These are phyloP conservation scores for Atta colombica DNA, from an alignment of 1,140 invertebrate genomes.

Conservation along the genomic window DNA sequence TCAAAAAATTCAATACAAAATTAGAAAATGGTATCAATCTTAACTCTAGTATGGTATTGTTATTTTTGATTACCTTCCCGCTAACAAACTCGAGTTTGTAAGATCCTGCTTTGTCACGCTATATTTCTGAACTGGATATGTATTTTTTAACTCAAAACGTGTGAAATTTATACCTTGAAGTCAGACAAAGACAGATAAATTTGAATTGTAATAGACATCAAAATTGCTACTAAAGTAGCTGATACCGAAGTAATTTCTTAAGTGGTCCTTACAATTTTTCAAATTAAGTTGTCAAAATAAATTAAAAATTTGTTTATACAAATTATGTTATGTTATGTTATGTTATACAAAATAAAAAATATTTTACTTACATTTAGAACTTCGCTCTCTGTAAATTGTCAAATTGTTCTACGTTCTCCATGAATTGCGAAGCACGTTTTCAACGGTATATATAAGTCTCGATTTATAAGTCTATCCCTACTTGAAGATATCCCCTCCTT, in stretches of 20 bases:
- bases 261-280: background rate
- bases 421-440: background rate
- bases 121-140: too few species aligned
- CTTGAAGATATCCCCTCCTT: background rate
- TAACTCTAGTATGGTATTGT: too few species aligned
- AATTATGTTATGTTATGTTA: too few species aligned
- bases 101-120: too few species aligned
- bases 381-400: background rate
- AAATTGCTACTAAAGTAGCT: background rate
- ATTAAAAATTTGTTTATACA: background rate
- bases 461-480: background rate
- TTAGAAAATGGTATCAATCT: too few species aligned
- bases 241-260: background rate
- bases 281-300: background rate
- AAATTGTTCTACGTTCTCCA: background rate
- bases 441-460: background rate
- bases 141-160: too few species aligned
- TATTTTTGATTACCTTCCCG: too few species aligned
- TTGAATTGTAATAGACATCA: background rate
- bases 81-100: too few species aligned
- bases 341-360: background rate
- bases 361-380: constrained; percentile 3
- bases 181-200: too few species aligned
- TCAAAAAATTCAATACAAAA: too few species aligned
- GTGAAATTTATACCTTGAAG: too few species aligned